Evolutionary conservation across 2,797 vertebrate genomes (phyloP).

Genomic region (Parauchenoglanis ngamensis): DNA sequence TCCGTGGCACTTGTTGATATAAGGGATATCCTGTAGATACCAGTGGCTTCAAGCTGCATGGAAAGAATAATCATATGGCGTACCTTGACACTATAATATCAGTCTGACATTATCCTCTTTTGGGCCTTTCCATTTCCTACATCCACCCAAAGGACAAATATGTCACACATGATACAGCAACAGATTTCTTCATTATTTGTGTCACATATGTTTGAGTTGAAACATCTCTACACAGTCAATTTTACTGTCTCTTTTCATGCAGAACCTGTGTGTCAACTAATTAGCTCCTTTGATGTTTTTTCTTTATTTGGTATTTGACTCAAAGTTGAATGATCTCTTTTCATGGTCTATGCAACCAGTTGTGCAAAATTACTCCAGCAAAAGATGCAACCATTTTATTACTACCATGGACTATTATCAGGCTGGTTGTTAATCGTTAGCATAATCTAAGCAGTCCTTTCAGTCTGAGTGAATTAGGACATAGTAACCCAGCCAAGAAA

Average conservation of each 20-base stretch:
- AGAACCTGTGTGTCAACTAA: constrained; percentile 31
- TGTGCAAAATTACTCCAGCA: constrained; percentile 42
- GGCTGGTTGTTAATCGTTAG: constrained; percentile 42
- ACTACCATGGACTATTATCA: constrained; percentile 34
- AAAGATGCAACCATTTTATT: constrained; percentile 47
- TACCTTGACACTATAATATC: constrained; percentile 34
- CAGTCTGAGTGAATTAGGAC: constrained; percentile 23
- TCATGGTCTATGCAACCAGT: constrained; percentile 11
- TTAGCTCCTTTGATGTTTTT: constrained; percentile 43
- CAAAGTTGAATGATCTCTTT: constrained; percentile 23
- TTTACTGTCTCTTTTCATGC: background rate
- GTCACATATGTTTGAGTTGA: background rate
- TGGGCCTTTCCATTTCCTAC: background rate
- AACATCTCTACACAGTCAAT: background rate
- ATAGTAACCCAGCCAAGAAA: constrained; percentile 21
- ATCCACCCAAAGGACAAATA: constrained; percentile 4
- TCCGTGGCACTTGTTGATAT: constrained; percentile 71
- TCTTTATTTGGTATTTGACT: constrained; percentile 32
- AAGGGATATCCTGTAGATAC: constrained; percentile 73
- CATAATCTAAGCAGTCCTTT: constrained; percentile 35
- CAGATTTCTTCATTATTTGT: background rate
- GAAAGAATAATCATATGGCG: constrained; percentile 17
- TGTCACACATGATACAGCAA: background rate
- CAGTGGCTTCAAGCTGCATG: constrained; percentile 48
- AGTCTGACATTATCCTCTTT: constrained; percentile 20